These are phyloP conservation scores for Eledone cirrhosa DNA, from an alignment of 2,888 invertebrate species.

Conservation along the genomic window DNA sequence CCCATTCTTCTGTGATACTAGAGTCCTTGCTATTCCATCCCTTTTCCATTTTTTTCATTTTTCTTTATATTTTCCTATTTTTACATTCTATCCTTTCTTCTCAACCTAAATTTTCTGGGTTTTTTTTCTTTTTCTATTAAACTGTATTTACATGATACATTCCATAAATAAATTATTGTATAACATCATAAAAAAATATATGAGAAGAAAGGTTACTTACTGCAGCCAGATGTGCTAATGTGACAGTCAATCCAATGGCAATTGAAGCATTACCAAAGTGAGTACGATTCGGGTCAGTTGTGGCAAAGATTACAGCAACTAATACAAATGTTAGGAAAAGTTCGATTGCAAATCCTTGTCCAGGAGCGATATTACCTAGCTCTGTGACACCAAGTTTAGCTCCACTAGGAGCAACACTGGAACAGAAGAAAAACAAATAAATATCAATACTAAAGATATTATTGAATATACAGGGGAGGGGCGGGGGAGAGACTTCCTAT, in stretches of 20 bases:
- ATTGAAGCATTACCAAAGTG: slow-evolving; percentile 85
- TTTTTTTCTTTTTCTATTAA: too few species aligned
- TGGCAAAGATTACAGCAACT: slow-evolving; percentile 83
- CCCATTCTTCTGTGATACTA: too few species aligned
- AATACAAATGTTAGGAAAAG: slow-evolving; percentile 87
- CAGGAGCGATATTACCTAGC: slow-evolving; percentile 66
- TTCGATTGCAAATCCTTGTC: slow-evolving; percentile 85
- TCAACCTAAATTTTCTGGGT: too few species aligned
- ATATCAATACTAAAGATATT: too few species aligned
- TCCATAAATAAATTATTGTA: too few species aligned
- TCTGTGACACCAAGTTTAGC: slow-evolving; percentile 48
- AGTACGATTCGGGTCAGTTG: slow-evolving; percentile 81
- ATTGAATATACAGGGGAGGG: neutral
- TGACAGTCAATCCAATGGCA: slow-evolving; percentile 87
- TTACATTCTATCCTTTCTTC: too few species aligned
- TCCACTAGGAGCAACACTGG: slow-evolving; percentile 32
- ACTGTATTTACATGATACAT: too few species aligned
- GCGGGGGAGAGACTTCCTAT: too few species aligned
- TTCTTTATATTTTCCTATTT: too few species aligned
- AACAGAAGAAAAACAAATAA: neutral
- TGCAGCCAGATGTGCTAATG: slow-evolving; percentile 84
- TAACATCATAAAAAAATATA: too few species aligned
- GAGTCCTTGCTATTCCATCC: too few species aligned
- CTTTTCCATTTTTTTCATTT: too few species aligned
- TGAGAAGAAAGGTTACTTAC: slow-evolving; percentile 72